Base-by-base conservation (phyloP, 2,113 vertebrate species). In the Regulus satrapa region DNA sequence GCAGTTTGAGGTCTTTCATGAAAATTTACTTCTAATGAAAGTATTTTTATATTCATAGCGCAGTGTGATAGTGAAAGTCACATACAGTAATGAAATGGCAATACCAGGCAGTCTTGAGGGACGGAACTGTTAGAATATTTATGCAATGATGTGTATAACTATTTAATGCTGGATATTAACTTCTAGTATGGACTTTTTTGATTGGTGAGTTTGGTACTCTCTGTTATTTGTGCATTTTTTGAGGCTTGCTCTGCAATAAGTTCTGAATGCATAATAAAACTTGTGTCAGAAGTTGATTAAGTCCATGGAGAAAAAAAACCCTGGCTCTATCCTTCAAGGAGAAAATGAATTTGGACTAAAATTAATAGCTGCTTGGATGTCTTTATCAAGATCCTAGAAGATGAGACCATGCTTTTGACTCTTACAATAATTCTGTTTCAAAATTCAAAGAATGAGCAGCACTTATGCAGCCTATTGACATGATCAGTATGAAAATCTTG, bases 11-110 rank as follows among this genome's bases (percentile, higher is more conserved):
- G 10, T 95, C n/a, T 91, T 93, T 68, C 46, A 81, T 71, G 58
- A 94, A 93, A 94, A 91, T 94, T 59, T 93, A 58, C 64, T 85
- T n/a, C 51, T 80, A 86, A 83, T 88, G 54, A 61, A 97, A 74
- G 28, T 69, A 66, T 77, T 96, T 92, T 91, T 80, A 73, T 81
- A 54, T 84, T 86, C 46, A 38, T 85, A 95, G 89, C 62, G 67
- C 17, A 64, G 18, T 88, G 68, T 2, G 3, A 69, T 41, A 84
- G 76, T 80, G 58, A 63, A 90, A 92, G n/a, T 61, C 49, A 20
- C 38, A n/a, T 29, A 59, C 18, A 41, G 45, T 49, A 92, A 74
- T 84, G 64, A 82, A 94, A 80, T 83, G 25, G 41, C 58, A 80
- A 48, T 25, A 84, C 26, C 8, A 64, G 31, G 14, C 40, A 62